Evolutionary conservation across 1,140 invertebrate genomes (phyloP).

Genomic region (Riptortus pedestris): DNA sequence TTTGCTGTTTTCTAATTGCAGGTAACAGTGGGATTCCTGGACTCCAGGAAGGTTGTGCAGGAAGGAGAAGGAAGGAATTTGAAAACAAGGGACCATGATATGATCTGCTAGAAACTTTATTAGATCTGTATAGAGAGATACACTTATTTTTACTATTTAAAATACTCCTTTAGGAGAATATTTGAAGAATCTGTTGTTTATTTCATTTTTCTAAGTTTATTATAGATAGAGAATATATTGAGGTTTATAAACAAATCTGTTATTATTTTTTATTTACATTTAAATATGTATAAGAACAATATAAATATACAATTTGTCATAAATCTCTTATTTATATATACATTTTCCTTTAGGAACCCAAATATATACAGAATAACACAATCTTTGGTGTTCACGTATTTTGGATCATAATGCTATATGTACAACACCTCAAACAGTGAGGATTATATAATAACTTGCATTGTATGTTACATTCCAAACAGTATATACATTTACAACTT

Average conservation of each 20-base stretch:
- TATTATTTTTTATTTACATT: slow-evolving; percentile 1
- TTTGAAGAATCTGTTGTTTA: slow-evolving; percentile 1
- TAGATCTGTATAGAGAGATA: neutral
- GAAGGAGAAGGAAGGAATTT: too few species aligned
- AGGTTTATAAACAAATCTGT: slow-evolving; percentile 1
- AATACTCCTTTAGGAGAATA: too few species aligned
- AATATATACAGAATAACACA: too few species aligned
- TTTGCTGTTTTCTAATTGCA: too few species aligned
- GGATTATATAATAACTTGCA: too few species aligned
- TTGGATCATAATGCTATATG: too few species aligned
- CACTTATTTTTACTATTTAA: neutral
- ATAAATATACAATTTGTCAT: slow-evolving; percentile 10
- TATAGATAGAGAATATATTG: slow-evolving; percentile 3
- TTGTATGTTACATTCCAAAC: too few species aligned
- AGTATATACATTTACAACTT: too few species aligned
- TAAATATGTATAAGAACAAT: slow-evolving; percentile 6
- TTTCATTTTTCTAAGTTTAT: slow-evolving; percentile 5
- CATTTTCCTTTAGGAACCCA: too few species aligned
- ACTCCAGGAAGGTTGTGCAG: too few species aligned
- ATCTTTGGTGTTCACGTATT: slow-evolving; percentile 2
- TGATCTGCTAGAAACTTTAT: neutral
- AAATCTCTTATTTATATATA: slow-evolving; percentile 2
- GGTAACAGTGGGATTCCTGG: too few species aligned
- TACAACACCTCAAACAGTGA: too few species aligned
- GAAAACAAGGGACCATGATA: neutral